These are phyloP conservation scores for Pemphredon lugubris DNA, from an alignment of 2,888 invertebrate species.

Conservation along the genomic window DNA sequence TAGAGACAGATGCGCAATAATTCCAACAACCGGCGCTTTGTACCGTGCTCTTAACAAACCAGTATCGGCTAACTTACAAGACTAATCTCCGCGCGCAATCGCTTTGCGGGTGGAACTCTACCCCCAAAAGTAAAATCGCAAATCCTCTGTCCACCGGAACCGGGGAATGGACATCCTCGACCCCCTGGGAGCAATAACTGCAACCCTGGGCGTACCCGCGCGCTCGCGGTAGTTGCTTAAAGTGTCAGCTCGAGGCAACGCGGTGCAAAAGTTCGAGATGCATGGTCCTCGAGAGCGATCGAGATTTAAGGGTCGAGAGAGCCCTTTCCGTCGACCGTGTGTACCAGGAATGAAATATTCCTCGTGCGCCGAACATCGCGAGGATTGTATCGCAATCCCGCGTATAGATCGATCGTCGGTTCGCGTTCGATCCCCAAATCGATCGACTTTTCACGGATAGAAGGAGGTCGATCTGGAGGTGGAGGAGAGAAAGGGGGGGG, in stretches of 20 bases:
- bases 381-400: too few relatives aligned
- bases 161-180: slow-evolving; percentile 24
- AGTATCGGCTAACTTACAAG: too few relatives aligned
- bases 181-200: slow-evolving; percentile 35
- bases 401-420: slow-evolving; percentile 44
- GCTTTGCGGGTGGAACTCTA: too few relatives aligned
- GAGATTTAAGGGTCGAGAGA: slow-evolving; percentile 54
- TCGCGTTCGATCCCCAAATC: slow-evolving; percentile 45
- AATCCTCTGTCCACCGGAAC: slow-evolving; percentile 8
- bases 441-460: slow-evolving; percentile 53
- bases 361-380: background rate
- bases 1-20: too few relatives aligned
- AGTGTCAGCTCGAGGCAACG: slow-evolving; percentile 44
- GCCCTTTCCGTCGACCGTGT: slow-evolving; percentile 11
- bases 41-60: too few relatives aligned
- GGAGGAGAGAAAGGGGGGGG: slow-evolving; percentile 8
- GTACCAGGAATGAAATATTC: slow-evolving; percentile 13
- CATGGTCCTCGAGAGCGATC: slow-evolving; percentile 41
- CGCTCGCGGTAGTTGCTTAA: slow-evolving; percentile 47
- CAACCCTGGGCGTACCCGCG: slow-evolving; percentile 32
- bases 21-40: too few relatives aligned
- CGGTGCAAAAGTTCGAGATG: slow-evolving; percentile 49
- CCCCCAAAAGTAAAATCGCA: slow-evolving; percentile 22
- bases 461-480: background rate
- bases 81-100: too few relatives aligned